Percentiles rank a stretch among this genome's conserved stretches.
phyloP scores from a whole-genome alignment of 35 echinoderm and acorn worm genomes.

The Ophiothrix spiculata region DNA sequence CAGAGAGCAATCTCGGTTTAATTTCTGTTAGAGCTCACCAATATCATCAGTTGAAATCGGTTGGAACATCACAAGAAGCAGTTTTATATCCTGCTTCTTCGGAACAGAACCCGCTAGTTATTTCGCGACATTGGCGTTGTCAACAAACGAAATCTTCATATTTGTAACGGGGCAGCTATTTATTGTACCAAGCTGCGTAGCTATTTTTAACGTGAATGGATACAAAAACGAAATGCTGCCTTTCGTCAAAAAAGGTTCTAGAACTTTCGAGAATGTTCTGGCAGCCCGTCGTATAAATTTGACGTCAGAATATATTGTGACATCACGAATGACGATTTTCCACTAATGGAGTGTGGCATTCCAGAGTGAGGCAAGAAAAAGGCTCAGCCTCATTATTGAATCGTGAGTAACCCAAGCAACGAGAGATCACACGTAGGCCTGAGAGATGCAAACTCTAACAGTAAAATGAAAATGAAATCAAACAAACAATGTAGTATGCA shows the following conservation, averaged over 20 bases:
- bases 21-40: not conserved
- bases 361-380: too few species aligned
- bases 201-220: not conserved
- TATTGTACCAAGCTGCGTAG: not conserved
- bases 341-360: too few species aligned
- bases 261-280: not conserved
- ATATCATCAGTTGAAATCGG: not conserved
- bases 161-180: not conserved
- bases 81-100: not conserved
- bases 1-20: not conserved
- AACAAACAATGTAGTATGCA: too few species aligned
- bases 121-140: not conserved
- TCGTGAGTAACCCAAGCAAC: too few species aligned
- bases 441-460: too few species aligned
- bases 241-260: not conserved
- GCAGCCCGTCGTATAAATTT: slow-evolving; percentile 1
- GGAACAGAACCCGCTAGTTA: not conserved
- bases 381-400: too few species aligned
- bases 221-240: not conserved
- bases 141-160: not conserved
- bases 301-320: too few species aligned
- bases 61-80: not conserved
- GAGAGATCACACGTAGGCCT: too few species aligned
- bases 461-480: too few species aligned
- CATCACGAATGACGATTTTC: too few species aligned